Evolutionary conservation across 2,113 vertebrate species (phyloP), one percentile per base, ranked within the genome.

Genomic region (Indicator indicator): DNA sequence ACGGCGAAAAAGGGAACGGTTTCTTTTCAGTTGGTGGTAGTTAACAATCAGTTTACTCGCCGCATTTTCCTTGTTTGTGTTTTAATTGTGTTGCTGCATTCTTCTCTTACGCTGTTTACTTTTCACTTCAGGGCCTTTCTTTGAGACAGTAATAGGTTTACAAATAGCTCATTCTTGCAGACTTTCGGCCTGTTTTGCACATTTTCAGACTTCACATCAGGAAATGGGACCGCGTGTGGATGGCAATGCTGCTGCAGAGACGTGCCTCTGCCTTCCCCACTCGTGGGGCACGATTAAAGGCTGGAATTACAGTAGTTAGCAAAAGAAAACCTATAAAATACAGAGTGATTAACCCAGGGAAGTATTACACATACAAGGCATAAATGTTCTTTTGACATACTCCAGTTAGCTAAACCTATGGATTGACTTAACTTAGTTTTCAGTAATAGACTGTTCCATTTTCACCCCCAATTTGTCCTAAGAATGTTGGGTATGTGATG

Each of bases 11-110:
- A 83, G 78, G 89, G 96, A 97, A 59, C 63, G 67, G 73, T 91
- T 94, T 93, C 69, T 94, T 96, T 95, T 96, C 88, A 86, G 88
- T 70, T 92, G 4, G 21, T 90, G 71, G 71, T 86, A 69, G 72
- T 95, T 89, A 87, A 87, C 87, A 88, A 86, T 71, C 74, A 73
- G 88, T 95, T 94, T 94, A 87, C 83, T 38, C 21, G 46, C 42
- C 48, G 69, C 32, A 5, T 86, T 82, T 82, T 77, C 85, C 50
- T 86, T 94, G 76, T 86, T 93, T 88, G 73, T 79, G 52, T 70
- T 92, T 71, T 81, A 59, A 67, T 90, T 3, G 0, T 62, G 62
- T 78, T 79, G 58, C 63, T 91, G 3, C 82, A 80, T 83, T 78
- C 54, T 83, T 88, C 72, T 68, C 68, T 86, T 84, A 14, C 18